Percentiles rank a stretch among this genome's conserved stretches.
Evolutionary conservation across 2,888 invertebrate genomes (phyloP).

Genomic region (Macrosoma leucophasiata): DNA sequence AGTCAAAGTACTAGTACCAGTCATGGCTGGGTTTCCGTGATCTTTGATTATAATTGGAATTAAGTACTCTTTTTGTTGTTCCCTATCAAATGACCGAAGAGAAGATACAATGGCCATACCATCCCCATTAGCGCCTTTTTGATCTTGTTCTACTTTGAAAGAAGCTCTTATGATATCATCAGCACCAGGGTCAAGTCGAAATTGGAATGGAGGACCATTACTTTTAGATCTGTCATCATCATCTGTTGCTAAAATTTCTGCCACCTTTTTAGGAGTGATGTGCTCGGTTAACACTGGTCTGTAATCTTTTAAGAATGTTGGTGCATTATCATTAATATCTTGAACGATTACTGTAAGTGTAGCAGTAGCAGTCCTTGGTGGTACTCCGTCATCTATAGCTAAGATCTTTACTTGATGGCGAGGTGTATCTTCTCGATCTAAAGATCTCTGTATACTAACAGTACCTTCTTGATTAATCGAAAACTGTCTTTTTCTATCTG

Average conservation of each 20-base stretch:
- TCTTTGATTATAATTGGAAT: slow-evolving; percentile 99
- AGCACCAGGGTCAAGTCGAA: slow-evolving; percentile 94
- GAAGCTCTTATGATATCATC: slow-evolving; percentile 95
- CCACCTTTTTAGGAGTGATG: slow-evolving; percentile 92
- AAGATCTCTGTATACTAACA: slow-evolving; percentile 92
- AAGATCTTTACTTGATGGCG: slow-evolving; percentile 97
- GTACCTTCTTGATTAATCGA: slow-evolving; percentile 96
- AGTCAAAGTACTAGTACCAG: slow-evolving; percentile 95
- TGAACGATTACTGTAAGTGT: slow-evolving; percentile 95
- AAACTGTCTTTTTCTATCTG: slow-evolving; percentile 95
- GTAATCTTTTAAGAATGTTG: slow-evolving; percentile 94
- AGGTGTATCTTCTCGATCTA: slow-evolving; percentile 96
- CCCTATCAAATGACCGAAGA: slow-evolving; percentile 93
- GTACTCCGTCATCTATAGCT: slow-evolving; percentile 95
- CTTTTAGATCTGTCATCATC: slow-evolving; percentile 95
- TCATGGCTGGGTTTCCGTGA: slow-evolving; percentile 96
- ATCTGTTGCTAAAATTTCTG: slow-evolving; percentile 94
- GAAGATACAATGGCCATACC: slow-evolving; percentile 99
- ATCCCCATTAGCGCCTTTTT: slow-evolving; percentile 97
- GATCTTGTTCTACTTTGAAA: slow-evolving; percentile 97
- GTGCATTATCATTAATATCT: slow-evolving; percentile 96
- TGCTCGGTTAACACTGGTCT: slow-evolving; percentile 95
- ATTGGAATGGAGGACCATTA: slow-evolving; percentile 97
- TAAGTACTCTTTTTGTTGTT: slow-evolving; percentile 96
- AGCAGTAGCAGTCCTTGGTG: slow-evolving; percentile 94